These are phyloP conservation scores for Elgaria multicarinata DNA, from an alignment of 2,113 vertebrate genomes.

Conservation along the genomic window DNA sequence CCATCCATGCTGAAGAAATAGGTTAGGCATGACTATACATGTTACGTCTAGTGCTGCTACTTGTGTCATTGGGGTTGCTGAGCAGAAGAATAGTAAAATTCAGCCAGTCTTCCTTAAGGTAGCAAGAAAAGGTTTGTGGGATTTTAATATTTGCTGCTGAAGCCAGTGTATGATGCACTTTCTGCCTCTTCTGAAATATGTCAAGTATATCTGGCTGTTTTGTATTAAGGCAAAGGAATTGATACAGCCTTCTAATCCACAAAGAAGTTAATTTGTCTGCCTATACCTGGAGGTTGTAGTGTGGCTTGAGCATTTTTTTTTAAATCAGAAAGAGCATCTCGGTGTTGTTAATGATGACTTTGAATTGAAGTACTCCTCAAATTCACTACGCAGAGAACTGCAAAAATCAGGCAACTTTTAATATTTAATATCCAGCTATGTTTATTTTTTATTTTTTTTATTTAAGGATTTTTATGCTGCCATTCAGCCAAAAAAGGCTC, in stretches of 20 bases:
- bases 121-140: background rate
- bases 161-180: background rate
- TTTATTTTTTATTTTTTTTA: no score
- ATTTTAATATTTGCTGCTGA: background rate
- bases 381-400: no score
- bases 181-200: constrained; percentile 8
- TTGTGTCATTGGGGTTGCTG: background rate
- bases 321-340: background rate
- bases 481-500: no score
- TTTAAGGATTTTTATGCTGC: no score
- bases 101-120: background rate
- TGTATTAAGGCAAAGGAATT: background rate
- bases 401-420: background rate
- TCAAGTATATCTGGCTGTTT: rapidly evolving
- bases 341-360: background rate
- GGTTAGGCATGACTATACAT: background rate
- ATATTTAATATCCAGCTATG: background rate
- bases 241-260: background rate
- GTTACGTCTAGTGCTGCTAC: background rate
- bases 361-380: background rate
- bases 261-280: background rate
- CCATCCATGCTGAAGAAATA: background rate
- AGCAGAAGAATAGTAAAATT: background rate
- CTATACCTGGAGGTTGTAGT: background rate
- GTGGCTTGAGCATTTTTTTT: background rate